These are phyloP conservation scores for Erythrolamprus reginae DNA, from an alignment of 2,113 vertebrate species.

Conservation along the genomic window DNA sequence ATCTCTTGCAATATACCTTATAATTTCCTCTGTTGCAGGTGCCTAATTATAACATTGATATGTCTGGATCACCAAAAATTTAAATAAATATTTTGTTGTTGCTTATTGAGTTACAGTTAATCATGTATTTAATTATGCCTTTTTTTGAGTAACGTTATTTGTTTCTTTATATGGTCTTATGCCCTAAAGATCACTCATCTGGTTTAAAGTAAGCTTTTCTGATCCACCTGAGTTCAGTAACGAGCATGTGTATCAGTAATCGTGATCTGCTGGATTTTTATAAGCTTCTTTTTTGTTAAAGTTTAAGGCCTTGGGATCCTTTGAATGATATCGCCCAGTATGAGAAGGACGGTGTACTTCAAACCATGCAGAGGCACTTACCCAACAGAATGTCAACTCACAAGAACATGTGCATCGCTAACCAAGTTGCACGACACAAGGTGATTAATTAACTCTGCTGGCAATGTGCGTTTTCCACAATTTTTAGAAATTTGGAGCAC, in stretches of 20 bases:
- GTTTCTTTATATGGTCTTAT: neutral
- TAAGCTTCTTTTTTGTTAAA: conserved; percentile 51
- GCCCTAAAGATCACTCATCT: neutral
- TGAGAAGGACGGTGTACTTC: conserved; percentile 87
- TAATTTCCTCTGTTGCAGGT: neutral
- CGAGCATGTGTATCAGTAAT: neutral
- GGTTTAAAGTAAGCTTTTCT: neutral
- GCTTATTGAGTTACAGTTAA: neutral
- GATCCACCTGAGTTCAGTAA: neutral
- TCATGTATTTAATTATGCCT: neutral
- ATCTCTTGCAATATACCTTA: neutral
- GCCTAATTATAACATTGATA: neutral
- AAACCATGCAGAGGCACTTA: conserved; percentile 76
- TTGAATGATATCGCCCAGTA: conserved; percentile 80
- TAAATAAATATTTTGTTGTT: neutral
- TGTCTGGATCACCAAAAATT: neutral
- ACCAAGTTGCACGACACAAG: conserved; percentile 75
- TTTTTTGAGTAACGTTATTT: neutral
- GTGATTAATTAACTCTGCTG: conserved; percentile 48
- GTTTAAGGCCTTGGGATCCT: conserved; percentile 84
- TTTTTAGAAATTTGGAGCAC: neutral
- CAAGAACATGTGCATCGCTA: conserved; percentile 70
- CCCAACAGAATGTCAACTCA: conserved; percentile 62
- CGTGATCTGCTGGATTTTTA: conserved; percentile 9
- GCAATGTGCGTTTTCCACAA: neutral